Evolutionary conservation across 2,113 vertebrate genomes (phyloP).

Genomic region (Balaeniceps rex): DNA sequence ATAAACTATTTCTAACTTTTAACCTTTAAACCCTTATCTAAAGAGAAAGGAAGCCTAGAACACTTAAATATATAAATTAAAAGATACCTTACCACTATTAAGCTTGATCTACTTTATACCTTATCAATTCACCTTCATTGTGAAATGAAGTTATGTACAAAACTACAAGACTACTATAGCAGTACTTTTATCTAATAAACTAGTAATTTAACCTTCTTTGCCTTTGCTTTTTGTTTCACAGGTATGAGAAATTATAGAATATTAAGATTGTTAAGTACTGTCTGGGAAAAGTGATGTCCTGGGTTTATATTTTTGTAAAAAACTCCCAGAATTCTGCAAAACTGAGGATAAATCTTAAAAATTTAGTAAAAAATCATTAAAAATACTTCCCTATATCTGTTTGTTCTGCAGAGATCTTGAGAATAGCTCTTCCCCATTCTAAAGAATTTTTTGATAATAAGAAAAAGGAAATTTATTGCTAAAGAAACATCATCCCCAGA

Average conservation of each 20-base stretch:
- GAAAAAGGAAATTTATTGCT: not conserved
- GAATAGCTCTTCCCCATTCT: not conserved
- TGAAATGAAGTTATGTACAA: not conserved
- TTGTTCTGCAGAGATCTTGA: not conserved
- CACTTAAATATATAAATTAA: not conserved
- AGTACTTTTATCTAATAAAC: not conserved
- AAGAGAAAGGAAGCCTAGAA: not conserved
- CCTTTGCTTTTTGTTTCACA: not conserved
- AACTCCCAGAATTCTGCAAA: not conserved
- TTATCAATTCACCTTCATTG: not conserved
- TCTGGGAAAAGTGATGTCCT: not conserved
- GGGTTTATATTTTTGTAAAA: not conserved
- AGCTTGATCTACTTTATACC: not conserved
- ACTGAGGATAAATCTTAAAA: not conserved
- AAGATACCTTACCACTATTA: not conserved
- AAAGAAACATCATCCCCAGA: not conserved
- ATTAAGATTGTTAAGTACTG: not conserved
- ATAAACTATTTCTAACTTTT: not conserved
- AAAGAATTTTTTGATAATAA: not conserved
- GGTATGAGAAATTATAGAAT: not conserved
- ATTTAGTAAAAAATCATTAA: not conserved
- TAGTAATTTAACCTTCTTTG: not conserved
- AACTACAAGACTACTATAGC: not conserved
- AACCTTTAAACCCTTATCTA: not conserved
- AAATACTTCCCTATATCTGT: not conserved